These are phyloP conservation scores for Athene cunicularia DNA, from an alignment of 2,113 vertebrate species.

Conservation along the genomic window DNA sequence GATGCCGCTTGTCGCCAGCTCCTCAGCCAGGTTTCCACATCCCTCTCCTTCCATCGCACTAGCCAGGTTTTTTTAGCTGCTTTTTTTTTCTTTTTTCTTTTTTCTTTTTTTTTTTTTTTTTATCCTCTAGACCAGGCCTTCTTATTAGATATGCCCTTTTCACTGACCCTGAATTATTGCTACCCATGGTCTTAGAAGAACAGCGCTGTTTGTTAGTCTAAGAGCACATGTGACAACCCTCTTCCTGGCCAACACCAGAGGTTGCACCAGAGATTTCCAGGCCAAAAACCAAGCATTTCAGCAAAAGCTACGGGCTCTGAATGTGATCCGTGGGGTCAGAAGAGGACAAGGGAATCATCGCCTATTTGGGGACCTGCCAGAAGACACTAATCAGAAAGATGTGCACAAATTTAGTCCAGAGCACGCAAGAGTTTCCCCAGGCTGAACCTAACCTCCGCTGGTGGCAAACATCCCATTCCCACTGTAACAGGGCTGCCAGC, in stretches of 20 bases:
- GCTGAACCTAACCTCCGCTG: neutral
- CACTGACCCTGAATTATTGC: slow-evolving; percentile 72
- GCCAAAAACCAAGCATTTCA: slow-evolving; percentile 23
- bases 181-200: slow-evolving; percentile 69
- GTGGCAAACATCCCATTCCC: slow-evolving; percentile 29
- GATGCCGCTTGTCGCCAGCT: neutral
- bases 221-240: slow-evolving; percentile 63
- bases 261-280: slow-evolving; percentile 37
- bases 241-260: slow-evolving; percentile 48
- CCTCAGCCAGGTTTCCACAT: neutral
- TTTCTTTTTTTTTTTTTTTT: neutral
- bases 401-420: neutral
- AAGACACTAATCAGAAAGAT: slow-evolving; percentile 20
- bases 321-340: neutral
- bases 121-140: slow-evolving; percentile 1
- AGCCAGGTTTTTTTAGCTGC: neutral
- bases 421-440: neutral
- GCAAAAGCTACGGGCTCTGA: neutral
- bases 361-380: neutral
- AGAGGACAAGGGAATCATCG: slow-evolving; percentile 2
- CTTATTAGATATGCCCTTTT: slow-evolving; percentile 64
- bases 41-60: neutral
- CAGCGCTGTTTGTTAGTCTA: slow-evolving; percentile 69
- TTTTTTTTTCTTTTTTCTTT: neutral
- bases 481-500: neutral